Evolutionary conservation across 2,797 vertebrate genomes (phyloP), one percentile per base, ranked within the genome.

Genomic region (Enteromius viviparus): DNA sequence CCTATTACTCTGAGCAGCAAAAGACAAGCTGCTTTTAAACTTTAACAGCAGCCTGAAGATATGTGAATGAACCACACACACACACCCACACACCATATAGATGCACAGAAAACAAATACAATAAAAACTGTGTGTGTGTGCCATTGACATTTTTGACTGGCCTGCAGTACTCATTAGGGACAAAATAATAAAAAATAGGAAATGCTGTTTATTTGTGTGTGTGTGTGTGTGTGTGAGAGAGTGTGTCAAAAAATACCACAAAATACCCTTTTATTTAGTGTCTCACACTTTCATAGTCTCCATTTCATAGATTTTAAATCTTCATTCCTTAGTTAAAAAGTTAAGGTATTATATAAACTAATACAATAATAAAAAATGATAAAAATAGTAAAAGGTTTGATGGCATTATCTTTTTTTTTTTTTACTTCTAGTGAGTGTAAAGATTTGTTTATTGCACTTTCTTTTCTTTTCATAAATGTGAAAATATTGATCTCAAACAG

Each of bases 1-100:
- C 91, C 93, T 92, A 93, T 94, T 95, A 95, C 90, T 91, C 90
- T 85, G 87, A 88, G 89, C 89, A 88, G 21, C 78, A 74, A 60
- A 69, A 77, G 72, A 85, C 80, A 77, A 58, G 65, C 72, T 69
- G 55, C n/a, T 76, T 21, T 77, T 81, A 76, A 85, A 76, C 64
- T 60, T 26, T 62, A 76, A 64, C 66, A 85, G 32, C 47, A 82
- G 78, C 53, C 78, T 37, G 47, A 11, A 91, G 92, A 89, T 86
- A 92, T 65, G 79, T 86, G 89, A 94, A 93, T 69, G 89, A 91
- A 90, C 82, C 85, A 80, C 34, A 37, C 58, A 23, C n/a, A 85
- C n/a, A 85, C 76, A 77, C 37, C 32, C 78, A 84, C 83, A 83
- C 83, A 76, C 17, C 68, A 58, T 1, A 58, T 69, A 84, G 29